Evolutionary conservation across 2,797 vertebrate species (phyloP).

Genomic region (Nyctalus aviator): DNA sequence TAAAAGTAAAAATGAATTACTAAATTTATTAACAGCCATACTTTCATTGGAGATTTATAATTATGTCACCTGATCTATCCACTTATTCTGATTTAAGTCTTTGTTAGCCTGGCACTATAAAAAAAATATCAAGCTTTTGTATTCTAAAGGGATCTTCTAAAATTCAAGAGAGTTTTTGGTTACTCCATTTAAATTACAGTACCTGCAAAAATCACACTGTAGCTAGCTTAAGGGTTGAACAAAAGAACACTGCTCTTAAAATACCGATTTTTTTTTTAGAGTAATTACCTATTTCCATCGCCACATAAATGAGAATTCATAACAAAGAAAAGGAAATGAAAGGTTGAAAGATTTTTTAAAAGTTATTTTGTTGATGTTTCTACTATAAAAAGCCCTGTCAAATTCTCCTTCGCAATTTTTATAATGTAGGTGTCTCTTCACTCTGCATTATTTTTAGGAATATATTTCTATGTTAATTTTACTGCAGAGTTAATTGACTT

Average conservation of each 20-base stretch:
- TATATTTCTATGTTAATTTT: conserved; percentile 69
- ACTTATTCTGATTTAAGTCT: conserved; percentile 41
- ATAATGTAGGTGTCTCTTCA: conserved; percentile 47
- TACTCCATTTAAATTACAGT: not conserved
- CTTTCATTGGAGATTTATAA: not conserved
- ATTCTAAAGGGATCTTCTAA: not conserved
- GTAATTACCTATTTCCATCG: conserved; percentile 68
- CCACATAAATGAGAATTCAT: conserved; percentile 60
- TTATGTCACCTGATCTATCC: not conserved
- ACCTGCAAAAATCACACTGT: not conserved
- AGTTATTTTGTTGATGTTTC: conserved; percentile 71
- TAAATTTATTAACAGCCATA: not conserved
- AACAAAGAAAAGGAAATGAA: conserved; percentile 65
- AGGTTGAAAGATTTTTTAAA: conserved; percentile 36
- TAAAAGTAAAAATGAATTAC: not conserved
- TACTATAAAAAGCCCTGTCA: conserved; percentile 68
- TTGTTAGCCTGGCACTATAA: not conserved
- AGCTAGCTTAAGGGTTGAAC: conserved; percentile 13
- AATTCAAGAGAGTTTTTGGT: not conserved
- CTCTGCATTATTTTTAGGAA: conserved; percentile 58
- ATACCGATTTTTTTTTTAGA: conserved; percentile 54
- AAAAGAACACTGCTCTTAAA: conserved; percentile 36
- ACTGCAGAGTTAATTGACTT: conserved; percentile 66
- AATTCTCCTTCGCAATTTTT: conserved; percentile 47
- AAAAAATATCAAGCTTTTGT: not conserved